phyloP scores from a whole-genome alignment of 2,888 invertebrate genomes.

The Caradrina kadenii region DNA sequence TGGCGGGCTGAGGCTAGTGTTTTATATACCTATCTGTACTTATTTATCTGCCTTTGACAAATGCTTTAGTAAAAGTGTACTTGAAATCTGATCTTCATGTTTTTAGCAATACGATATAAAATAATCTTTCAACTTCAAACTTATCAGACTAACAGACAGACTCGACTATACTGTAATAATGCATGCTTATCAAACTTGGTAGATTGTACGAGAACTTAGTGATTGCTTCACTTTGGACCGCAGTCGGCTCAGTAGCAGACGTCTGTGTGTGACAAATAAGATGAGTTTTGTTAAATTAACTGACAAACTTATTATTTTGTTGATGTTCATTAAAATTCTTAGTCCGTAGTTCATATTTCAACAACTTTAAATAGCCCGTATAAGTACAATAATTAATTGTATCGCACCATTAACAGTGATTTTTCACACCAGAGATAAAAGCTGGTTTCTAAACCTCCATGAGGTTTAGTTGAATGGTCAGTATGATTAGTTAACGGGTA shows the following conservation, averaged over 20 bases:
- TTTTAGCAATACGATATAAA: background rate
- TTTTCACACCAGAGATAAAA: too few species aligned
- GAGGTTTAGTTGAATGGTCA: too few species aligned
- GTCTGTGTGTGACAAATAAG: constrained; percentile 26
- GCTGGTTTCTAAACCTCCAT: too few species aligned
- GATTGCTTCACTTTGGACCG: constrained; percentile 33
- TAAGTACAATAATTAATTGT: too few species aligned
- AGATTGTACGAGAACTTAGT: constrained; percentile 39
- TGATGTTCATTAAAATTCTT: constrained; percentile 17
- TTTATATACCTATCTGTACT: too few species aligned
- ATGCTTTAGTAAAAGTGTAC: too few species aligned
- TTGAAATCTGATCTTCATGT: too few species aligned
- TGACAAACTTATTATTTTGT: constrained; percentile 18
- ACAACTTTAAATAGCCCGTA: too few species aligned
- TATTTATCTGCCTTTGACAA: too few species aligned
- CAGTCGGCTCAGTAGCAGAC: constrained; percentile 24
- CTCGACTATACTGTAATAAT: constrained; percentile 15
- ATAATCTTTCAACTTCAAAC: background rate
- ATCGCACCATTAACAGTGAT: too few species aligned
- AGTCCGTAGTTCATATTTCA: background rate
- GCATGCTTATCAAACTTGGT: constrained; percentile 36
- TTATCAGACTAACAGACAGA: background rate
- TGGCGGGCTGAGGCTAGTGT: too few species aligned
- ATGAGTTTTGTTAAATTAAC: constrained; percentile 23
- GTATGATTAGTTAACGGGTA: too few species aligned